phyloP scores from a whole-genome alignment of 2,113 vertebrate species.

The Phoxinus phoxinus region DNA sequence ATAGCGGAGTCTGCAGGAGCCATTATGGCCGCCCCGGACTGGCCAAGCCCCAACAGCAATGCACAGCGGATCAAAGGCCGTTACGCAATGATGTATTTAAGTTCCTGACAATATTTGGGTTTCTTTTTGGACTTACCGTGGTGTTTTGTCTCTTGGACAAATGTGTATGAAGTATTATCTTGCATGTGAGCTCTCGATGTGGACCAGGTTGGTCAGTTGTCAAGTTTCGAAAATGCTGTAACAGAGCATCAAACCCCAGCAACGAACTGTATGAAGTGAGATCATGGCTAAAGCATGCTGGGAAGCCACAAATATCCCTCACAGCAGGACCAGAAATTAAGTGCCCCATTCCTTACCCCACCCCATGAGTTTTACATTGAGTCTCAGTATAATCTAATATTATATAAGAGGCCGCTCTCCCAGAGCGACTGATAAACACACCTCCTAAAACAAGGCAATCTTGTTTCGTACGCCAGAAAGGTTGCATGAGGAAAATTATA shows the following conservation, averaged over 20 bases:
- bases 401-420: slow-evolving; percentile 29
- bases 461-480: slow-evolving; percentile 18
- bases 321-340: slow-evolving; percentile 13
- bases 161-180: slow-evolving; percentile 38
- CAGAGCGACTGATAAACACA: slow-evolving; percentile 26
- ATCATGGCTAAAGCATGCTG: slow-evolving; percentile 53
- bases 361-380: slow-evolving; percentile 50
- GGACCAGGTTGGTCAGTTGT: background rate
- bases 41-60: slow-evolving; percentile 31
- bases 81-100: slow-evolving; percentile 55
- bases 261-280: slow-evolving; percentile 33
- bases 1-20: slow-evolving; percentile 59
- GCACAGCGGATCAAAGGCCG: slow-evolving; percentile 43
- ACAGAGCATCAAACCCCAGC: background rate
- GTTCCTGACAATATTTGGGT: slow-evolving; percentile 35
- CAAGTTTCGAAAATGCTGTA: background rate
- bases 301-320: slow-evolving; percentile 50
- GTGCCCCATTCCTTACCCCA: slow-evolving; percentile 4
- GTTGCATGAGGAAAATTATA: background rate
- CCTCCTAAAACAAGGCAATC: slow-evolving; percentile 24
- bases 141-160: slow-evolving; percentile 31
- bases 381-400: slow-evolving; percentile 26
- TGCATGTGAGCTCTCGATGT: background rate
- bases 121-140: slow-evolving; percentile 13
- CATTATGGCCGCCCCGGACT: slow-evolving; percentile 45